Base-by-base conservation (phyloP, 64 coral and sea anemone species). In the Platygyra sinensis region DNA sequence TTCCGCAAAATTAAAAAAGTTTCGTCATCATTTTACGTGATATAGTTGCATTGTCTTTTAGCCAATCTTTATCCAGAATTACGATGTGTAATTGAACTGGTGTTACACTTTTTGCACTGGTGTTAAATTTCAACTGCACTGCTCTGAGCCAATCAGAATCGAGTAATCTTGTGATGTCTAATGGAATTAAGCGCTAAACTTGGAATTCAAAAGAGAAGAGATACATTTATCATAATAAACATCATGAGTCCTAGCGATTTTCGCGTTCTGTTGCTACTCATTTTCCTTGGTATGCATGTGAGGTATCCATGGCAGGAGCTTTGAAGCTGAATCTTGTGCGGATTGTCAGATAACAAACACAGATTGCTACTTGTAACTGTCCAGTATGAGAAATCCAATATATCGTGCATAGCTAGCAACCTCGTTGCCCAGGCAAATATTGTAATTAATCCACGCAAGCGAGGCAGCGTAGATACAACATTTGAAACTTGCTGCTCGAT, bases 401-500 rank as follows among this genome's bases (percentile, higher is more conserved):
- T 49, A 1, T 19, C 18, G 19, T 49, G 31, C 36, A 19, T 0
- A 2, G 18, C 15, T 19, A 76, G 39, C 15, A 76, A 76, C 18
- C 22, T 27, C 2, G 52, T 12, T 71, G 39, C 29, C 9, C 64
- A 64, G 19, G 81, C 19, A 28, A 30, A 6, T 60, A 69, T 80
- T 59, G 30, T 51, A n/a, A 63, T 30, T 51, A 8, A 75, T 14
- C 78, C 78, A 90, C 8, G 27, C 80, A 16, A 76, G 32, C 17
- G 36, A 42, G 9, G 61, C 72, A 46, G 49, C 31, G 59, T 80
- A 54, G 10, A 81, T 54, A 54, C 83, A 91, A 17, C 38, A 14
- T 61, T 72, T 79, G 29, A 17, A 29, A 42, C n/a, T 73, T 54
- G 89, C 72, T 15, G 33, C 32, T 24, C 89, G 89, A 91, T 91